Percentiles rank a stretch among this genome's conserved stretches.
Evolutionary conservation across 2,888 invertebrate genomes (phyloP).

Genomic region (Phrixothrix hirtus): DNA sequence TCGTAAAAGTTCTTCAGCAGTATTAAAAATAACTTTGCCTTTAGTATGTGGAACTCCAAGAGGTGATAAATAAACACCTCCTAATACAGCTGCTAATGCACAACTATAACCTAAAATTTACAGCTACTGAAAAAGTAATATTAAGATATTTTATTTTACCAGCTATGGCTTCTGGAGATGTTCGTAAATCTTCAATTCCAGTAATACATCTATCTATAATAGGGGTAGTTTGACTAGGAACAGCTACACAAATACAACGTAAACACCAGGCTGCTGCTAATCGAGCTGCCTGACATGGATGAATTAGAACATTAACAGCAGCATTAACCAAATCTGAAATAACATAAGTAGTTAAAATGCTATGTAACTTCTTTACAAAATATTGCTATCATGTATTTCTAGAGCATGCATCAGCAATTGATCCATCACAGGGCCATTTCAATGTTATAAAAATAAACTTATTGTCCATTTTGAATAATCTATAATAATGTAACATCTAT

Average conservation of each 20-base stretch:
- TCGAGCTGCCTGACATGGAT: constrained; percentile 92
- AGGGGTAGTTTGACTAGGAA: constrained; percentile 93
- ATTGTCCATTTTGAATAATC: no score
- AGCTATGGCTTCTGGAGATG: constrained; percentile 85
- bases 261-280: constrained; percentile 95
- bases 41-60: constrained; percentile 95
- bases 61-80: constrained; percentile 87
- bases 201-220: constrained; percentile 88
- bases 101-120: constrained; percentile 77
- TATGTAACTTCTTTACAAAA: no score
- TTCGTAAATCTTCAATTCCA: constrained; percentile 84
- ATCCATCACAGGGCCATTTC: no score
- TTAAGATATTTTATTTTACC: constrained; percentile 49
- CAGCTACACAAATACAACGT: constrained; percentile 88
- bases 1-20: constrained; percentile 93
- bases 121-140: constrained; percentile 1
- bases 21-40: constrained; percentile 95
- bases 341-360: no score
- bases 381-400: no score
- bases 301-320: constrained; percentile 83
- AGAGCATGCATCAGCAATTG: no score
- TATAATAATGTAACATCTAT: no score
- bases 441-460: no score
- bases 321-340: constrained; percentile 71
- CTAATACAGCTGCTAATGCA: constrained; percentile 91